A percentile compares a stretch with the other conserved stretches of the same genome.
Evolutionary conservation across 2,113 vertebrate genomes (phyloP).

Genomic region (Tragulus kanchil): DNA sequence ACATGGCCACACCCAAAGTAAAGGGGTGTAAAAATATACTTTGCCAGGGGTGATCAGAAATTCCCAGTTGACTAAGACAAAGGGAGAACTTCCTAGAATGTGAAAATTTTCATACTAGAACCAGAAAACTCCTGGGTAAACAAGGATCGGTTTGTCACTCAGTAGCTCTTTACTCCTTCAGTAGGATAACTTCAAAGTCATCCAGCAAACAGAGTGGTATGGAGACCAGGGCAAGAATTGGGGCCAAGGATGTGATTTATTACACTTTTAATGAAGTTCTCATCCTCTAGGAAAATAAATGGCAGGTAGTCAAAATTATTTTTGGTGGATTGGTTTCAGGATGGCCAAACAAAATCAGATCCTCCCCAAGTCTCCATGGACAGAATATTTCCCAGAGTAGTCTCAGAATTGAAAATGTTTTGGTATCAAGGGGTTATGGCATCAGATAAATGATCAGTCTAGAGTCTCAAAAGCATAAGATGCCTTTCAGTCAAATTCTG

Average conservation of each 20-base stretch:
- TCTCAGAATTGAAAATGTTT: background rate
- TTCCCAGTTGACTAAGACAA: background rate
- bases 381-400: slow-evolving; percentile 4
- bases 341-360: background rate
- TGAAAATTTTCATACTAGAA: background rate
- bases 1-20: background rate
- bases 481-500: background rate
- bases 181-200: background rate
- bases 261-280: background rate
- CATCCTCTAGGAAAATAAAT: background rate
- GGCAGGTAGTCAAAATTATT: background rate
- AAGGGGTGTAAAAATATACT: background rate
- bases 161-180: background rate
- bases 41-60: background rate
- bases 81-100: background rate
- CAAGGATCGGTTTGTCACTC: background rate
- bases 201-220: background rate
- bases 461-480: background rate
- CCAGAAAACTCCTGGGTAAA: background rate
- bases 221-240: background rate
- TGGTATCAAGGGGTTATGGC: background rate
- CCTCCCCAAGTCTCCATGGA: background rate
- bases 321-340: background rate
- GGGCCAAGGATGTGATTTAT: background rate
- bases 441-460: background rate